These are phyloP conservation scores for Drosophila yooni DNA, from an alignment of 2,888 invertebrate species.

Conservation along the genomic window DNA sequence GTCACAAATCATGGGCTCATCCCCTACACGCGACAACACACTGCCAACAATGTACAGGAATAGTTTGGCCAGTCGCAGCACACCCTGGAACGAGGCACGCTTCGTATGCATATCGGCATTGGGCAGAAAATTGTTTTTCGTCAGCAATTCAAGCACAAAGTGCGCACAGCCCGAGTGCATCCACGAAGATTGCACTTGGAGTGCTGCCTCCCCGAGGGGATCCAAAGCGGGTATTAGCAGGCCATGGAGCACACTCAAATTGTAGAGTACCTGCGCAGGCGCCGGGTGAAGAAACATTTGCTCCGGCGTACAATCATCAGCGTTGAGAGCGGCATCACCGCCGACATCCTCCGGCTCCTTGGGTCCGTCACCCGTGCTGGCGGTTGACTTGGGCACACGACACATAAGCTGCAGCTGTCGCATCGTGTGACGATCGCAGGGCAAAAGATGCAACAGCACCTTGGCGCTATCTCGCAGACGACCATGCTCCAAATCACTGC, in stretches of 20 bases:
- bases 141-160: constrained; percentile 91
- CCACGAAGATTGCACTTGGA: constrained; percentile 87
- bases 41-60: constrained; percentile 94
- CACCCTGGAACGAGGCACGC: constrained; percentile 93
- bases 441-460: constrained; percentile 82
- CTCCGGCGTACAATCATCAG: constrained; percentile 86
- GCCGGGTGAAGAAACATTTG: constrained; percentile 89
- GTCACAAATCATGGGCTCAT: constrained; percentile 86
- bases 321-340: constrained; percentile 38
- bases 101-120: constrained; percentile 91
- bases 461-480: constrained; percentile 91
- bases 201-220: constrained; percentile 89
- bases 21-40: constrained; percentile 88
- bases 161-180: constrained; percentile 87
- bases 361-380: constrained; percentile 35
- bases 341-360: constrained; percentile 53
- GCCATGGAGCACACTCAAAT: constrained; percentile 93
- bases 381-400: constrained; percentile 67
- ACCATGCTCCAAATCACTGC: constrained; percentile 92
- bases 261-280: constrained; percentile 91
- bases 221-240: constrained; percentile 96
- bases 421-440: constrained; percentile 85
- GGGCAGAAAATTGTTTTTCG: constrained; percentile 93
- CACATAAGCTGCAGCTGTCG: constrained; percentile 84
- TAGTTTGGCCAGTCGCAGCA: constrained; percentile 94